Conservation (phyloP, 2,113 vertebrate species). For the Sterna hirundo region DNA sequence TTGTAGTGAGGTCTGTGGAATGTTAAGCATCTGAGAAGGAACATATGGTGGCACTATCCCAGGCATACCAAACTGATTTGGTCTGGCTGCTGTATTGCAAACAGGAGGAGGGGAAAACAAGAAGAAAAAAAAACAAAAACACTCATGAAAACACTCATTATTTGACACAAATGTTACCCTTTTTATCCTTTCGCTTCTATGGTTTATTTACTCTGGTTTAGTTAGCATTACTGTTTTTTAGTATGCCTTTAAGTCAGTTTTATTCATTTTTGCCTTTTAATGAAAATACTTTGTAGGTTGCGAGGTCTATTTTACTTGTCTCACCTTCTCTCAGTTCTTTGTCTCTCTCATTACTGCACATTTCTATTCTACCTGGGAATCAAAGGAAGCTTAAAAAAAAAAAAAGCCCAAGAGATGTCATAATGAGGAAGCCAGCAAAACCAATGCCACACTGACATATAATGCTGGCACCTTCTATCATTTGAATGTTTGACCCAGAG, state of each 20-base stretch:
- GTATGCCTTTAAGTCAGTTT: background rate
- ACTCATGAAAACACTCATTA: background rate
- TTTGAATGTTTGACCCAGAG: background rate
- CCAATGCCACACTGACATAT: background rate
- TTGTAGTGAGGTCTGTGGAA: conserved; percentile 86
- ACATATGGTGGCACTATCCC: conserved; percentile 83
- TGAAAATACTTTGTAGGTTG: background rate
- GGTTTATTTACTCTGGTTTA: background rate
- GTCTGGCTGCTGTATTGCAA: conserved; percentile 79
- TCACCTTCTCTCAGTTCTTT: background rate
- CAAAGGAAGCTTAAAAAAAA: background rate
- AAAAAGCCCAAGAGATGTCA: background rate
- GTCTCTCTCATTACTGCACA: background rate
- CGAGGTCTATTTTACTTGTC: background rate
- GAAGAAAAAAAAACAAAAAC: background rate
- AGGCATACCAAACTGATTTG: conserved; percentile 86
- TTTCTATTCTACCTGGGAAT: background rate
- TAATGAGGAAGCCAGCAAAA: background rate
- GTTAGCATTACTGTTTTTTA: background rate
- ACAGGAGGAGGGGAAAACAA: background rate
- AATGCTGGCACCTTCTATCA: background rate
- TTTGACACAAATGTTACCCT: background rate
- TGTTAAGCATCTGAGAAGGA: conserved; percentile 86
- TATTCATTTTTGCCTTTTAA: background rate
- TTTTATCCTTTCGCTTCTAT: background rate